Percentiles rank a stretch among this genome's conserved stretches.
phyloP scores from a whole-genome alignment of 2,888 invertebrate genomes.

The Cenopis cana region DNA sequence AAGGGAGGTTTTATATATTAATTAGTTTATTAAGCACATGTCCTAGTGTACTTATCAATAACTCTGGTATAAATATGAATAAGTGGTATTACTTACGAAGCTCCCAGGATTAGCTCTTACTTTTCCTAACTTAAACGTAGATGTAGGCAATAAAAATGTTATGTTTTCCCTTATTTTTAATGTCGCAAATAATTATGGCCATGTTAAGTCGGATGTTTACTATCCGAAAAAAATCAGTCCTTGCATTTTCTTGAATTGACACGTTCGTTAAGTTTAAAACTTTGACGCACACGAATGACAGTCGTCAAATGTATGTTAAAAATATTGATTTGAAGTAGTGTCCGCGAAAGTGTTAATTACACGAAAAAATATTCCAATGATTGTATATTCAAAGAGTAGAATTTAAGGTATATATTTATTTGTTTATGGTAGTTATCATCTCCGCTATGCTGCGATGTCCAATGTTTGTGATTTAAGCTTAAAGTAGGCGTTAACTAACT shows the following conservation, averaged over 20 bases:
- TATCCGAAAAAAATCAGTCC: not conserved
- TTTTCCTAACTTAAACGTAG: not conserved
- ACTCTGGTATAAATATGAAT: not conserved
- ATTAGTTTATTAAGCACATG: not conserved
- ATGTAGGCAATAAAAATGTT: not conserved
- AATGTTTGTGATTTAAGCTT: slow-evolving; percentile 58
- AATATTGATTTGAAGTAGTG: too few relatives aligned
- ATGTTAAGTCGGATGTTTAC: not conserved
- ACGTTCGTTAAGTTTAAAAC: too few relatives aligned
- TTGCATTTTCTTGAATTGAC: slow-evolving; percentile 6
- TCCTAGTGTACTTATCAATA: not conserved
- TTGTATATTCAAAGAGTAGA: slow-evolving; percentile 68
- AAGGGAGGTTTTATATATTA: not conserved
- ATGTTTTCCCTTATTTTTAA: not conserved
- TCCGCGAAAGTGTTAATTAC: too few relatives aligned
- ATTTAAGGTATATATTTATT: slow-evolving; percentile 53
- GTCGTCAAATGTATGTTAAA: too few relatives aligned
- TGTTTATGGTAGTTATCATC: slow-evolving; percentile 42
- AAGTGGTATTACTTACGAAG: not conserved
- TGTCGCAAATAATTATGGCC: not conserved
- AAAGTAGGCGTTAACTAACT: slow-evolving; percentile 31
- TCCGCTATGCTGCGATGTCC: slow-evolving; percentile 48
- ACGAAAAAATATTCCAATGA: slow-evolving; percentile 73
- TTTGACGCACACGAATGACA: too few relatives aligned
- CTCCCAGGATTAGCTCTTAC: not conserved